These are phyloP conservation scores for Loriculus beryllinus DNA, from an alignment of 2,797 vertebrate genomes.

Conservation along the genomic window DNA sequence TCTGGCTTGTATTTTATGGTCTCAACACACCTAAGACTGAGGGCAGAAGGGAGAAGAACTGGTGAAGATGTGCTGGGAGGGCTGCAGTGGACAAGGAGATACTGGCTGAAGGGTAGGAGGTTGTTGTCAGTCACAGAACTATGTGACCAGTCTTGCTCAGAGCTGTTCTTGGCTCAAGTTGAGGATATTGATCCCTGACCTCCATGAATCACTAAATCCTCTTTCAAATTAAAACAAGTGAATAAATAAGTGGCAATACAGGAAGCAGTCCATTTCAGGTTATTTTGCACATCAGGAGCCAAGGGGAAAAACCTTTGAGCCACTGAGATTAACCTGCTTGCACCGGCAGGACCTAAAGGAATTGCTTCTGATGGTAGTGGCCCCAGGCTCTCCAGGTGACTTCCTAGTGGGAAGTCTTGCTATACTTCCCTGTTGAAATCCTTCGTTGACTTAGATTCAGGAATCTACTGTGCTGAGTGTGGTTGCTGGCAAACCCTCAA, in stretches of 20 bases:
- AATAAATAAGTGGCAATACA: slow-evolving; percentile 33
- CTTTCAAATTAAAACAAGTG: slow-evolving; percentile 47
- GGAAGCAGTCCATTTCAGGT: not conserved
- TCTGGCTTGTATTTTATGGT: slow-evolving; percentile 7
- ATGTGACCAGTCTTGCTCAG: not conserved
- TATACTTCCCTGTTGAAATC: rapidly evolving
- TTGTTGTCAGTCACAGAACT: not conserved
- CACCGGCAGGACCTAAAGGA: not conserved
- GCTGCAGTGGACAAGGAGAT: not conserved
- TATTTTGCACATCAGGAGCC: not conserved
- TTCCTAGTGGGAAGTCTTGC: not conserved
- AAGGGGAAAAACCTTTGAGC: not conserved
- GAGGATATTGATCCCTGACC: not conserved
- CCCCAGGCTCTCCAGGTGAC: not conserved
- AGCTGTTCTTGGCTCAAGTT: slow-evolving; percentile 14
- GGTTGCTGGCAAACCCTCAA: not conserved
- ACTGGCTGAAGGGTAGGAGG: not conserved
- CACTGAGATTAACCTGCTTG: not conserved
- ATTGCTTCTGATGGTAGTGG: not conserved
- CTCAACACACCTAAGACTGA: not conserved
- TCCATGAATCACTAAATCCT: not conserved
- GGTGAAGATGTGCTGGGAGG: not conserved
- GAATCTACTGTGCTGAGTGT: not conserved
- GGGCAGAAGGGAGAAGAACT: not conserved
- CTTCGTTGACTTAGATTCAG: not conserved